A percentile compares a stretch with the other conserved stretches of the same genome.
Conservation (phyloP, 1,140 invertebrate genomes). For the Conus betulinus region DNA sequence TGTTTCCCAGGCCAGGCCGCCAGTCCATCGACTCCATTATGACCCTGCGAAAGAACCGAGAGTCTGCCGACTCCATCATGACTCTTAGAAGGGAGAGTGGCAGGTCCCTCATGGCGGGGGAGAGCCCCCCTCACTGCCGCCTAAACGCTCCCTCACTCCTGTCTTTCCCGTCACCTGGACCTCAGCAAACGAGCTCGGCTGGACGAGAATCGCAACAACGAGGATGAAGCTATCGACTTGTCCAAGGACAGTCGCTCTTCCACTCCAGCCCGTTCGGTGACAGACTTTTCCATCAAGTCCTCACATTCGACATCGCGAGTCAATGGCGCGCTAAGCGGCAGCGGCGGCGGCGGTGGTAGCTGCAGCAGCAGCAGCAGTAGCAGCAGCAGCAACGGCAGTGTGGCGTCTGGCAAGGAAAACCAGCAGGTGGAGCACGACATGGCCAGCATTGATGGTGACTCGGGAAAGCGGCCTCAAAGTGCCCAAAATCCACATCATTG, state of each 20-base stretch:
- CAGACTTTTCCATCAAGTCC: constrained; percentile 36
- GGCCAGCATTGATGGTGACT: constrained; percentile 41
- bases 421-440: constrained; percentile 37
- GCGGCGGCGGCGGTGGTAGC: neutral
- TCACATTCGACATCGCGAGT: neutral
- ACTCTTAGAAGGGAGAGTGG: constrained; percentile 37
- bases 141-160: constrained; percentile 52
- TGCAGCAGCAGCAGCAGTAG: neutral
- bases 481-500: constrained; percentile 69
- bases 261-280: neutral
- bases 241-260: constrained; percentile 44
- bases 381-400: constrained; percentile 27
- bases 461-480: constrained; percentile 40
- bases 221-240: constrained; percentile 56
- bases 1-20: constrained; percentile 24
- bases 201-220: constrained; percentile 36
- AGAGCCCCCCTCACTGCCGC: constrained; percentile 13
- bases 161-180: constrained; percentile 35
- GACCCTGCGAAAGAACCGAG: constrained; percentile 31
- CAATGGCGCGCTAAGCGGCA: neutral
- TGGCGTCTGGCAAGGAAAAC: constrained; percentile 48
- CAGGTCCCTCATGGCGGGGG: neutral
- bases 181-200: constrained; percentile 35
- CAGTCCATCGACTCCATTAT: constrained; percentile 43
- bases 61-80: constrained; percentile 38